Conservation (phyloP, 1,140 invertebrate genomes). For the Mesaphorura yosii region DNA sequence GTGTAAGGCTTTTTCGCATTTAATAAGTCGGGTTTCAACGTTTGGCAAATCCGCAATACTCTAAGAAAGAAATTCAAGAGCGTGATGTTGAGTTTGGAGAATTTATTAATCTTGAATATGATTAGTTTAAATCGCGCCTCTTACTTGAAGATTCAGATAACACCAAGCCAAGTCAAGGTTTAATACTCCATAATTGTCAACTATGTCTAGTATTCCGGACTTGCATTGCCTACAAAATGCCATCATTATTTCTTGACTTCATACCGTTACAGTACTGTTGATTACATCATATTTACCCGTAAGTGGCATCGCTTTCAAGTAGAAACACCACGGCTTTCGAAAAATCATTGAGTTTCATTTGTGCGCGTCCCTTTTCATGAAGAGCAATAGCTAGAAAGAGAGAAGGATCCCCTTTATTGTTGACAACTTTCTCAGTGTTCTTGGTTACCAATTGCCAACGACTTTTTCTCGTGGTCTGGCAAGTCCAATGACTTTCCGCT, state of each 20-base stretch:
- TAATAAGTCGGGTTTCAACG: conserved; percentile 50
- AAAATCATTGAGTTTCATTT: conserved; percentile 52
- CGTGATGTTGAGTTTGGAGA: no score
- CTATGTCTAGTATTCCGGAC: conserved; percentile 46
- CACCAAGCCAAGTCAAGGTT: conserved; percentile 76
- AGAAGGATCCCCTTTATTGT: no score
- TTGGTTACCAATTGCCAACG: no score
- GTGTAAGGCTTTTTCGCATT: conserved; percentile 53
- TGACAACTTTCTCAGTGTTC: no score
- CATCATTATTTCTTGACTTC: conserved; percentile 11
- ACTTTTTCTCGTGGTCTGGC: conserved; percentile 50
- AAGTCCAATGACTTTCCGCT: conserved; percentile 55
- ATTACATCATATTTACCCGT: conserved; percentile 41
- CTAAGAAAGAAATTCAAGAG: no score
- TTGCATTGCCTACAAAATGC: conserved; percentile 47
- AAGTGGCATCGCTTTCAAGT: conserved; percentile 61
- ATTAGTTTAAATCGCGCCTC: no score
- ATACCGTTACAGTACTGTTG: conserved; percentile 9
- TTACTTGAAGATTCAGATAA: conserved; percentile 59
- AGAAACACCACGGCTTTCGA: conserved; percentile 55
- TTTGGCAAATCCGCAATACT: conserved; percentile 58
- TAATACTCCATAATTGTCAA: conserved; percentile 51
- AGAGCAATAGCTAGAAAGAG: conserved; percentile 63
- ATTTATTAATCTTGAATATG: no score
- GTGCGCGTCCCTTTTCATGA: conserved; percentile 60